These are phyloP conservation scores for Pseudolaguvia tuberculata DNA, from an alignment of 2,113 vertebrate genomes.

Conservation along the genomic window DNA sequence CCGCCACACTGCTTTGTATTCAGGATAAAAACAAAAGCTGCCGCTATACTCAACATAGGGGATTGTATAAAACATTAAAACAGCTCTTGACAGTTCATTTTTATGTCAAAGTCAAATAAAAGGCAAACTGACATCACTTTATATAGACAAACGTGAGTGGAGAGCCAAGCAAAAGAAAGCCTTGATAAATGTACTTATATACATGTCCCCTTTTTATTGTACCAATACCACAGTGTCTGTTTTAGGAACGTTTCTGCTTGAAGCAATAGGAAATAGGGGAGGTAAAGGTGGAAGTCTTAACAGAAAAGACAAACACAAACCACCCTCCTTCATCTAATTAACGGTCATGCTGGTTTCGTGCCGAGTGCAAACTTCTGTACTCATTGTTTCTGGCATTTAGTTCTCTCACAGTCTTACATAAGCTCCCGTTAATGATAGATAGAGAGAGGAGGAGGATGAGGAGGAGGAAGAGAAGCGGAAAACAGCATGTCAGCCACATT, in stretches of 20 bases:
- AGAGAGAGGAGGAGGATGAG: too few relatives aligned
- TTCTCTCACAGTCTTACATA: not conserved
- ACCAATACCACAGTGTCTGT: slow-evolving; percentile 23
- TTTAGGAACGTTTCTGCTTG: not conserved
- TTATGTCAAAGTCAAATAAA: slow-evolving; percentile 71
- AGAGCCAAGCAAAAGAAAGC: slow-evolving; percentile 36
- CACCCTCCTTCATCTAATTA: slow-evolving; percentile 33
- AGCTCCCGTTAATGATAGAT: slow-evolving; percentile 14
- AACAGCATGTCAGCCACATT: slow-evolving; percentile 8
- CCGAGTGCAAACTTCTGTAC: slow-evolving; percentile 20
- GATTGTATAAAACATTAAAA: slow-evolving; percentile 59
- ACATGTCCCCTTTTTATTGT: slow-evolving; percentile 24
- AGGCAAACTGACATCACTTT: slow-evolving; percentile 57
- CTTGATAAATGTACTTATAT: slow-evolving; percentile 5
- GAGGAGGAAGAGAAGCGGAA: slow-evolving; percentile 1
- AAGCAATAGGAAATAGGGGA: slow-evolving; percentile 5
- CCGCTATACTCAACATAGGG: not conserved
- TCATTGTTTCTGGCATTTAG: slow-evolving; percentile 6
- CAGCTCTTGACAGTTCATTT: slow-evolving; percentile 57
- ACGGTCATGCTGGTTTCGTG: slow-evolving; percentile 34
- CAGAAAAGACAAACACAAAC: slow-evolving; percentile 46
- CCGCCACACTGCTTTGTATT: slow-evolving; percentile 48
- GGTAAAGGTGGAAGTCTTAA: slow-evolving; percentile 24
- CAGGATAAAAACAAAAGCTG: not conserved
- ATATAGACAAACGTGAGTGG: slow-evolving; percentile 34